phyloP scores from a whole-genome alignment of 1,140 invertebrate species.

The Drosophila novamexicana region DNA sequence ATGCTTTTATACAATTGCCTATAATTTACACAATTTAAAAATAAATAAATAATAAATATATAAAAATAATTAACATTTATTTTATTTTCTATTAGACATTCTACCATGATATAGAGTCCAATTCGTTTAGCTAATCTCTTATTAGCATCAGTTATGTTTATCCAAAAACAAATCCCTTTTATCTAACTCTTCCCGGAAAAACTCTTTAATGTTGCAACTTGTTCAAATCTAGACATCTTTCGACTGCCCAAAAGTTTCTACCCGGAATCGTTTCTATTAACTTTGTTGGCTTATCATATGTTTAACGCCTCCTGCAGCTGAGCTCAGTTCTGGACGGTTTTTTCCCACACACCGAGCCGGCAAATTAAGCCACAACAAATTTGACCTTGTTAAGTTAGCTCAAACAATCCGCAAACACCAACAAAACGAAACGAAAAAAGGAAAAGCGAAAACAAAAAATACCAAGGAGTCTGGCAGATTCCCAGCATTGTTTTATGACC shows the following conservation, averaged over 20 bases:
- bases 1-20: too few species aligned
- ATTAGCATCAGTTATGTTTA: too few species aligned
- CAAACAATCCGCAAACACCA: slow-evolving; percentile 13
- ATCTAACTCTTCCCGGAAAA: background rate
- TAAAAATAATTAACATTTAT: too few species aligned
- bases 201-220: background rate
- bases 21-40: too few species aligned
- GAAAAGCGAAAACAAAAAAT: background rate
- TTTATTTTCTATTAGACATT: too few species aligned
- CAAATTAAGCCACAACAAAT: slow-evolving; percentile 63
- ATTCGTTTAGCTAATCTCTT: too few species aligned
- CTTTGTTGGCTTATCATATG: slow-evolving; percentile 27
- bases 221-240: background rate
- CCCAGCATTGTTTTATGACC: slow-evolving; percentile 50
- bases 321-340: slow-evolving; percentile 17
- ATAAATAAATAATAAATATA: too few species aligned
- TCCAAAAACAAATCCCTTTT: too few species aligned
- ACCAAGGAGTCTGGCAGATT: slow-evolving; percentile 33
- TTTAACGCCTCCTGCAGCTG: slow-evolving; percentile 27
- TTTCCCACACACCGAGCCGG: slow-evolving; percentile 62
- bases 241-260: background rate
- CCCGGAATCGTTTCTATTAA: slow-evolving; percentile 21
- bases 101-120: too few species aligned
- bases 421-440: slow-evolving; percentile 13
- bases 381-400: slow-evolving; percentile 73